These are phyloP conservation scores for Omphaloscelis lunosa DNA, from an alignment of 2,888 invertebrate species.

Conservation along the genomic window DNA sequence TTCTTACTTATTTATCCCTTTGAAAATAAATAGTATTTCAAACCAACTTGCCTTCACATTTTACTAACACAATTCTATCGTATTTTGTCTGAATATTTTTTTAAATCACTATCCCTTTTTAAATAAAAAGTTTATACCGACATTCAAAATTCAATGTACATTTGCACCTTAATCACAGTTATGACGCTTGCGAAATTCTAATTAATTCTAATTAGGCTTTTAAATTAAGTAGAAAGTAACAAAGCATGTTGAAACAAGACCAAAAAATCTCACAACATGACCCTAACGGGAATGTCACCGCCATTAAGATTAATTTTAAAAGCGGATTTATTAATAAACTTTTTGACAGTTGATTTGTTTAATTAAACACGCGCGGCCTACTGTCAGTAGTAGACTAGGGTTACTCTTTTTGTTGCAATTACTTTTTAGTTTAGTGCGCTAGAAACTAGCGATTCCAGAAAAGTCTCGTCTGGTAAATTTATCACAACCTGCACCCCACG, in stretches of 20 bases:
- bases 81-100: neutral
- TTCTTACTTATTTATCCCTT: neutral
- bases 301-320: conserved; percentile 33
- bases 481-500: too few species aligned
- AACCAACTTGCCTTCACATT: neutral
- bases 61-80: neutral
- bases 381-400: too few species aligned
- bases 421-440: too few species aligned
- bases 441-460: too few species aligned
- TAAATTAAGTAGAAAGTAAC: conserved; percentile 52
- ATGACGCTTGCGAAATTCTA: neutral
- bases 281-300: conserved; percentile 16
- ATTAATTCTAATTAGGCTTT: conserved; percentile 51
- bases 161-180: conserved; percentile 34
- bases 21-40: neutral
- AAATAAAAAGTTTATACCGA: neutral
- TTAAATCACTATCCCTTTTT: neutral
- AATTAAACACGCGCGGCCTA: neutral
- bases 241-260: conserved; percentile 44
- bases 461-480: too few species aligned
- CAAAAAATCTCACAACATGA: conserved; percentile 39
- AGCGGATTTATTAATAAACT: conserved; percentile 15
- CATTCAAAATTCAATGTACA: conserved; percentile 19
- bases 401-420: too few species aligned
- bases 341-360: conserved; percentile 5